These are phyloP conservation scores for Xanthorhoe spadicearia DNA, from an alignment of 2,888 invertebrate species.

Conservation along the genomic window DNA sequence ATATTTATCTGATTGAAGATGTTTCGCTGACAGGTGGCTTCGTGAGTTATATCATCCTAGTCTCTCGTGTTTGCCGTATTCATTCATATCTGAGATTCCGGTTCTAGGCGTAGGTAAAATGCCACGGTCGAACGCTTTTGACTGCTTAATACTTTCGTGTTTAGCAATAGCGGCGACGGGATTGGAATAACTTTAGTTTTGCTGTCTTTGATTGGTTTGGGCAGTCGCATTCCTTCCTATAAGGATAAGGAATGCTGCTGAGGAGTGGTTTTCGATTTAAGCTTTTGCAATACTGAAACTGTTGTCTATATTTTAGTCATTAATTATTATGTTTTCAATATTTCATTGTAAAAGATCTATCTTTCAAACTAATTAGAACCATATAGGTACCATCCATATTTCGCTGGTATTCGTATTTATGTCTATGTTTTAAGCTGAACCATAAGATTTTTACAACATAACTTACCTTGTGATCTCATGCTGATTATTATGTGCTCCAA, in stretches of 20 bases:
- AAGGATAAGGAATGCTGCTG: conserved; percentile 18
- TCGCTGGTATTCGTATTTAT: background rate
- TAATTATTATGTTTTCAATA: background rate
- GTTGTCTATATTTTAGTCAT: background rate
- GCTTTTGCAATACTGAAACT: background rate
- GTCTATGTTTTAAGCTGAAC: background rate
- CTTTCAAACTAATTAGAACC: background rate
- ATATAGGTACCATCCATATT: background rate
- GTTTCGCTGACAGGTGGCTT: conserved; percentile 35
- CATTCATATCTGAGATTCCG: conserved; percentile 57
- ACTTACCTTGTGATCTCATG: conserved; percentile 29
- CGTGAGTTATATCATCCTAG: conserved; percentile 47
- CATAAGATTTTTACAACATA: background rate
- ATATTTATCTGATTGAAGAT: conserved; percentile 16
- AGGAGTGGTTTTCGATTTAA: conserved; percentile 7
- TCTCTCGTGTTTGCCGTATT: conserved; percentile 50
- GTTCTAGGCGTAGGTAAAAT: conserved; percentile 55
- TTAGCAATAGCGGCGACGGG: conserved; percentile 36
- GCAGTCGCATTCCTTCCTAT: conserved; percentile 7
- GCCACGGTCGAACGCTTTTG: conserved; percentile 54
- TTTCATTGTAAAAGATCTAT: background rate
- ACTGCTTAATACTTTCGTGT: conserved; percentile 41
- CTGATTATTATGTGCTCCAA: conserved; percentile 25
- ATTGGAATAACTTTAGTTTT: conserved; percentile 21
- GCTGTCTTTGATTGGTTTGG: conserved; percentile 19